phyloP scores from a whole-genome alignment of 1,140 invertebrate species.

The Drosophila tsacasi region DNA sequence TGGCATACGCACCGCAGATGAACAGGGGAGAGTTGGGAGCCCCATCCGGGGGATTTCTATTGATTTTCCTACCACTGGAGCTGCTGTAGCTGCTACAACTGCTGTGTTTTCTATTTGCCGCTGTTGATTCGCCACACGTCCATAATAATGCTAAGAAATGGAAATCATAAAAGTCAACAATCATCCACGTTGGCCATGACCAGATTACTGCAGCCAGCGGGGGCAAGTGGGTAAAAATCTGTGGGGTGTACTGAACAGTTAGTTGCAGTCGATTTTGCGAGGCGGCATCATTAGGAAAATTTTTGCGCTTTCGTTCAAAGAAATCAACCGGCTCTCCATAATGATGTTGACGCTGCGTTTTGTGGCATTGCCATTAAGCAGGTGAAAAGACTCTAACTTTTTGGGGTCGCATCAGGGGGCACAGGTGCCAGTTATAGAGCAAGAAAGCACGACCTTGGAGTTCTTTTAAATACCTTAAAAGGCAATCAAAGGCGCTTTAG shows the following conservation, averaged over 20 bases:
- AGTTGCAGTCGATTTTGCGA: conserved; percentile 52
- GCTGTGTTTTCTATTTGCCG: conserved; percentile 73
- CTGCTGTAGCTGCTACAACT: conserved; percentile 7
- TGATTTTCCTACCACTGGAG: conserved; percentile 55
- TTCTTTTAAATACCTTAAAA: not conserved
- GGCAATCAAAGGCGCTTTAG: not conserved
- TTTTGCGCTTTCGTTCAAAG: conserved; percentile 72
- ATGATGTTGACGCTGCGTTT: conserved; percentile 74
- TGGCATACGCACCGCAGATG: conserved; percentile 77
- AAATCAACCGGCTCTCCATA: conserved; percentile 50
- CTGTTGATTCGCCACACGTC: conserved; percentile 65
- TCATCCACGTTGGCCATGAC: conserved; percentile 64
- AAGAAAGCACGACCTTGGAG: not conserved
- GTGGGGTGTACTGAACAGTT: conserved; percentile 34
- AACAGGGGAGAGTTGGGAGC: conserved; percentile 20
- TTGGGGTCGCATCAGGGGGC: conserved; percentile 25
- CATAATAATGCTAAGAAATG: conserved; percentile 79
- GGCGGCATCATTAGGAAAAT: conserved; percentile 77
- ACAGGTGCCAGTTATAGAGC: conserved; percentile 1
- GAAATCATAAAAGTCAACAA: conserved; percentile 82
- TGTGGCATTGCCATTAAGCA: conserved; percentile 48
- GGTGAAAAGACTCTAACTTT: conserved; percentile 54
- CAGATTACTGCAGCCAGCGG: conserved; percentile 52
- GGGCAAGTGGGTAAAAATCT: conserved; percentile 14
- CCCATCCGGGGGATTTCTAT: conserved; percentile 66